A percentile compares a stretch with the other conserved stretches of the same genome.
Conservation (phyloP, 2,797 vertebrate species). For the Novumbra hubbsi region DNA sequence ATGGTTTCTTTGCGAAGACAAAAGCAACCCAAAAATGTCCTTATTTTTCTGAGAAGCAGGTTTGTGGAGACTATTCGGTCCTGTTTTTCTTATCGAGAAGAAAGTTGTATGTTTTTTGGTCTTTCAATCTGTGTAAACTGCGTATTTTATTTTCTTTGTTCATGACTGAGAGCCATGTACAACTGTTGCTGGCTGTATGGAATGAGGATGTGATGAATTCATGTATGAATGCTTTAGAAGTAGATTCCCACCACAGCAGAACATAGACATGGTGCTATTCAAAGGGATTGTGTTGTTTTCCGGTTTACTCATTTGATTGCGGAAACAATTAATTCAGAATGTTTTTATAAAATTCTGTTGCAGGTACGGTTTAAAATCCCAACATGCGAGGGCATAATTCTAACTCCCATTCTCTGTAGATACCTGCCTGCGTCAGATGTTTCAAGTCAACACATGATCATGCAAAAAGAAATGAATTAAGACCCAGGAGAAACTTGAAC, state of each 20-base stretch:
- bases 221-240: constrained; percentile 48
- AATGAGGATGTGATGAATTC: constrained; percentile 57
- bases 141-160: constrained; percentile 45
- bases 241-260: constrained; percentile 45
- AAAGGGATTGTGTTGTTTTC: constrained; percentile 68
- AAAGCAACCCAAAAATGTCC: constrained; percentile 29
- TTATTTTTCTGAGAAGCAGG: constrained; percentile 29
- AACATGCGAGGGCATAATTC: constrained; percentile 44
- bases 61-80: constrained; percentile 32
- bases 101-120: constrained; percentile 47
- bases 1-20: background rate
- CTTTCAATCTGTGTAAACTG: constrained; percentile 45
- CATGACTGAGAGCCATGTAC: constrained; percentile 44
- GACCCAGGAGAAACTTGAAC: constrained; percentile 69
- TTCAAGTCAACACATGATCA: constrained; percentile 36
- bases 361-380: constrained; percentile 43
- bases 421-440: constrained; percentile 31
- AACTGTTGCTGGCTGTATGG: constrained; percentile 58
- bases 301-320: constrained; percentile 49
- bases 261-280: constrained; percentile 53
- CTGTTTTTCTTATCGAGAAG: constrained; percentile 30
- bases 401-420: constrained; percentile 39
- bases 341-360: constrained; percentile 50
- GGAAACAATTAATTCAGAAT: constrained; percentile 46
- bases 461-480: constrained; percentile 44